Evolutionary conservation across 2,888 invertebrate species (phyloP).

Genomic region (Drosophila kokeensis): DNA sequence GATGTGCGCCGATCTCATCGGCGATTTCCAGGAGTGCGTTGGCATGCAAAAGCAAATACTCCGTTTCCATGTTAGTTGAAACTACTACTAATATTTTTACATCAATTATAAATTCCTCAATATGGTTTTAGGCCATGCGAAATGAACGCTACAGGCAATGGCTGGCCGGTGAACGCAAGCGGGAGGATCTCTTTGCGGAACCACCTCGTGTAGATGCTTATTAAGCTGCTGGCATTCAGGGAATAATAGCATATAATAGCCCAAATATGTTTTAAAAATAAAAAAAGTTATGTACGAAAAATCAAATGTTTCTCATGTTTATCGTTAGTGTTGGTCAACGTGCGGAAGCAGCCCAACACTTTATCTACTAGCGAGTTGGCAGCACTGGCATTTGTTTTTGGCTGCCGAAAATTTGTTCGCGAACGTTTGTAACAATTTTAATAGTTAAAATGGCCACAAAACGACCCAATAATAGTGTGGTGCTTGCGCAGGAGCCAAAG

Average conservation of each 20-base stretch:
- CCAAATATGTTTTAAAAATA: constrained; percentile 68
- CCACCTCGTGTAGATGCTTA: constrained; percentile 87
- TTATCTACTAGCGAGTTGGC: constrained; percentile 31
- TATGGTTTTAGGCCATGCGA: constrained; percentile 86
- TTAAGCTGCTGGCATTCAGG: constrained; percentile 78
- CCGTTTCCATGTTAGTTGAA: constrained; percentile 86
- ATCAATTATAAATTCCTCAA: background rate
- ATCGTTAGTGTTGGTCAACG: constrained; percentile 3
- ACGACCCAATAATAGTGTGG: constrained; percentile 77
- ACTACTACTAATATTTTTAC: background rate
- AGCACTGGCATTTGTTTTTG: constrained; percentile 46
- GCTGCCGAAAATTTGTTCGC: constrained; percentile 30
- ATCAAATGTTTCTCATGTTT: constrained; percentile 1
- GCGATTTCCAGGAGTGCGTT: constrained; percentile 91
- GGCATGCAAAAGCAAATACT: constrained; percentile 87
- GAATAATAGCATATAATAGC: constrained; percentile 51
- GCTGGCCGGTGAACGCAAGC: constrained; percentile 86
- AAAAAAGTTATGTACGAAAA: constrained; percentile 32
- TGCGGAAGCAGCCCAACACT: background rate
- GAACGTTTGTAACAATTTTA: constrained; percentile 24
- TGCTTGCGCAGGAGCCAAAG: constrained; percentile 87
- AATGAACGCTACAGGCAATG: constrained; percentile 88
- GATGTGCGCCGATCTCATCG: constrained; percentile 88
- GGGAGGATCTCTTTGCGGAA: constrained; percentile 86
- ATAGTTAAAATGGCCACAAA: constrained; percentile 81